Evolutionary conservation across 2,113 vertebrate species (phyloP).

Genomic region (Callocephalon fimbriatum): DNA sequence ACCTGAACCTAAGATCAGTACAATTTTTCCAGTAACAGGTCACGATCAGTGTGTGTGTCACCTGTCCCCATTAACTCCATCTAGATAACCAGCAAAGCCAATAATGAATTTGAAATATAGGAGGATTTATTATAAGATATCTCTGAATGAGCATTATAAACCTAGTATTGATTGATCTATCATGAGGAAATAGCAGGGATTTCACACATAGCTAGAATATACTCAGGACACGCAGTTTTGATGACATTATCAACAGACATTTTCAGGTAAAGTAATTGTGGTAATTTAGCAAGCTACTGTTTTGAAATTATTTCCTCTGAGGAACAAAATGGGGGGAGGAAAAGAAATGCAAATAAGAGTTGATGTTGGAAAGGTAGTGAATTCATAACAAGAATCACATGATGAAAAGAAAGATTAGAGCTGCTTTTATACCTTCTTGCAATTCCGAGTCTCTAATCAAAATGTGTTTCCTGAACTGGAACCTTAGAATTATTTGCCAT

Average conservation of each 20-base stretch:
- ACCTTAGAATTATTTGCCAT: constrained; percentile 6
- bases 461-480: constrained; percentile 9
- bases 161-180: background rate
- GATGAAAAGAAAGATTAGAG: background rate
- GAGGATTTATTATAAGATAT: background rate
- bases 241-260: background rate
- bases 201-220: background rate
- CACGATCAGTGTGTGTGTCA: fast-evolving
- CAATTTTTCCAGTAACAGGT: background rate
- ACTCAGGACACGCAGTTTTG: background rate
- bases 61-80: background rate
- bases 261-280: background rate
- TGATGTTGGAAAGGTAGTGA: background rate
- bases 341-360: background rate
- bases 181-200: background rate
- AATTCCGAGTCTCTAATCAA: constrained; percentile 16
- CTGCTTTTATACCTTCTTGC: background rate
- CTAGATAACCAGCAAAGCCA: background rate
- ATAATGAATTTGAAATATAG: background rate
- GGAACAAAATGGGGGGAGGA: background rate
- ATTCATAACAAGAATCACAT: background rate
- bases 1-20: background rate
- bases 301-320: background rate
- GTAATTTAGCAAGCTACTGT: background rate
- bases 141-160: background rate